These are phyloP conservation scores for Trididemnum clinides DNA, from an alignment of 23 tunicate species.

Conservation along the genomic window DNA sequence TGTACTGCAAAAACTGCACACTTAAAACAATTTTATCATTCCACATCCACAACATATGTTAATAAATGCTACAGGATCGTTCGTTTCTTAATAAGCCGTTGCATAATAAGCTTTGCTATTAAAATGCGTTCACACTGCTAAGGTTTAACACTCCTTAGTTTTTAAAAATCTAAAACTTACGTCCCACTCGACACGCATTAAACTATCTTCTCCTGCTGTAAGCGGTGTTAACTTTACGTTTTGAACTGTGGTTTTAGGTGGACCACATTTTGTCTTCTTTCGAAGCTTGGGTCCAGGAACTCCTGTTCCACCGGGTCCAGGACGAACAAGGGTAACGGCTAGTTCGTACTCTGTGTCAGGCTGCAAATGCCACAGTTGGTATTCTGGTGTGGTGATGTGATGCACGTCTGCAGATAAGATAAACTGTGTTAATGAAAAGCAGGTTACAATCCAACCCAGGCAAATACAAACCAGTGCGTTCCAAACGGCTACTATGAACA, in stretches of 20 bases:
- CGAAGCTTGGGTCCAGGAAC: constrained; percentile 65
- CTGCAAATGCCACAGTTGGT: constrained; percentile 86
- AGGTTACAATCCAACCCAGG: too few relatives aligned
- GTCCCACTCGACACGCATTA: constrained; percentile 60
- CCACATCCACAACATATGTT: too few relatives aligned
- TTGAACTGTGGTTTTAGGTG: constrained; percentile 46
- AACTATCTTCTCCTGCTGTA: neutral
- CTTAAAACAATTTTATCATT: too few relatives aligned
- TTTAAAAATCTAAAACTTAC: too few relatives aligned
- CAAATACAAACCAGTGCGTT: too few relatives aligned
- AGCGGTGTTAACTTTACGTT: constrained; percentile 37
- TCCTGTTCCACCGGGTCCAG: constrained; percentile 86
- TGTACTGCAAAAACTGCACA: too few relatives aligned
- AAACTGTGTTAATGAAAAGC: neutral
- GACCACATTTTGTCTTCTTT: constrained; percentile 72
- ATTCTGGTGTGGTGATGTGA: constrained; percentile 49
- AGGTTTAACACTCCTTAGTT: too few relatives aligned
- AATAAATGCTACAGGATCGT: too few relatives aligned
- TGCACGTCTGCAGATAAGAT: constrained; percentile 60
- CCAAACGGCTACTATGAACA: too few relatives aligned
- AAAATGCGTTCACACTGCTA: too few relatives aligned
- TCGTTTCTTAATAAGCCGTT: too few relatives aligned
- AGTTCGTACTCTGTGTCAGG: constrained; percentile 92
- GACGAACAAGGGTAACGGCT: constrained; percentile 74
- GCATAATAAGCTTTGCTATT: too few relatives aligned